phyloP scores from a whole-genome alignment of 2,113 vertebrate genomes.

The Lycaon pictus region DNA sequence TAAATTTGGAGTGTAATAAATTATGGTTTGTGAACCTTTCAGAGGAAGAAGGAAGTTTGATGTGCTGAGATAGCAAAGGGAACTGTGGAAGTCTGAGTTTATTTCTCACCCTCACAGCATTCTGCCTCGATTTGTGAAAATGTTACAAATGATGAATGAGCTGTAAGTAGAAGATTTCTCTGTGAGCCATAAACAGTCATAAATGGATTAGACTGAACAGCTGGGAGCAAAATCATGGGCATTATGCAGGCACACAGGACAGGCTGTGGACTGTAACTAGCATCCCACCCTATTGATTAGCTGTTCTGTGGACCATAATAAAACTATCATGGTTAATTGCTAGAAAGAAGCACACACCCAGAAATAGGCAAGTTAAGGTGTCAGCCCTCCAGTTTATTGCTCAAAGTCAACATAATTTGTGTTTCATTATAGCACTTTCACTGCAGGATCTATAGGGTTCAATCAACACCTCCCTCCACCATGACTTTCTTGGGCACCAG shows the following conservation, averaged over 20 bases:
- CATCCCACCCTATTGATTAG: slow-evolving; percentile 87
- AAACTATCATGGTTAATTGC: slow-evolving; percentile 85
- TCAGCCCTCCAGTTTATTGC: slow-evolving; percentile 69
- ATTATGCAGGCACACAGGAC: slow-evolving; percentile 79
- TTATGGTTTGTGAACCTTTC: slow-evolving; percentile 55
- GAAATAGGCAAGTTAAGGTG: slow-evolving; percentile 72
- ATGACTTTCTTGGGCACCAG: neutral
- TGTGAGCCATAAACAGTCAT: slow-evolving; percentile 74
- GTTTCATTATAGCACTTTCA: slow-evolving; percentile 75
- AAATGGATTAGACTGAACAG: slow-evolving; percentile 81
- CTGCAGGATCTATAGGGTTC: slow-evolving; percentile 3
- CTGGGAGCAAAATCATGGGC: slow-evolving; percentile 73
- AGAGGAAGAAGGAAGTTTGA: slow-evolving; percentile 48
- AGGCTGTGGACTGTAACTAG: slow-evolving; percentile 78
- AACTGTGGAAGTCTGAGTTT: slow-evolving; percentile 54
- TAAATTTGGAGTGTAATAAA: slow-evolving; percentile 71
- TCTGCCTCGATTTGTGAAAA: slow-evolving; percentile 79
- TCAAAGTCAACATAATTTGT: slow-evolving; percentile 72
- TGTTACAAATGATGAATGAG: slow-evolving; percentile 81
- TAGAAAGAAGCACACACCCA: slow-evolving; percentile 65
- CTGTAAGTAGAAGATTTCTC: slow-evolving; percentile 81
- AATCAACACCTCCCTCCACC: neutral
- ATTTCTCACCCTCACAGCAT: slow-evolving; percentile 64
- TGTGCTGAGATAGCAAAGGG: slow-evolving; percentile 63
- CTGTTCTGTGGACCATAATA: slow-evolving; percentile 82